A percentile compares a stretch with the other conserved stretches of the same genome.
These are phyloP conservation scores for Tanytarsus gracilentus DNA, from an alignment of 2,888 invertebrate genomes.

Conservation along the genomic window DNA sequence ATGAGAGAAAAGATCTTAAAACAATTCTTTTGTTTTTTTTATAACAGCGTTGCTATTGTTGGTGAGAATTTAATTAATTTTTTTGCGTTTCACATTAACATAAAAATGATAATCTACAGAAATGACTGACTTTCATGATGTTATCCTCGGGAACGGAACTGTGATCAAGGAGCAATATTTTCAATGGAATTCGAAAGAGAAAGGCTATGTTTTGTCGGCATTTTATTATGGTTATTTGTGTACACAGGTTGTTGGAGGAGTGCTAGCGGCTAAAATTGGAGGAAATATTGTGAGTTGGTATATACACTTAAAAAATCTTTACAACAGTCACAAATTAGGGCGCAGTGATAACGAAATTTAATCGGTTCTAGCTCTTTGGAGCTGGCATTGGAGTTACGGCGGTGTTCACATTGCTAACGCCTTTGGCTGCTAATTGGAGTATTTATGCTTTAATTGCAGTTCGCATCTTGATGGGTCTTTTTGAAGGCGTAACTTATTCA, in stretches of 20 bases:
- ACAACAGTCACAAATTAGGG: neutral
- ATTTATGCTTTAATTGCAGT: constrained; percentile 55
- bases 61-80: too few relatives aligned
- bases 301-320: neutral
- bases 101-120: constrained; percentile 92
- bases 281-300: constrained; percentile 54
- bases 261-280: constrained; percentile 73
- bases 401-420: constrained; percentile 62
- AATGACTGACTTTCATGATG: constrained; percentile 68
- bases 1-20: neutral
- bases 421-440: constrained; percentile 56
- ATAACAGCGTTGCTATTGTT: constrained; percentile 17
- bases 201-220: constrained; percentile 71
- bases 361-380: constrained; percentile 44
- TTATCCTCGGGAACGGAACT: constrained; percentile 55
- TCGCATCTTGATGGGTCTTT: constrained; percentile 62
- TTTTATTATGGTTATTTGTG: constrained; percentile 85
- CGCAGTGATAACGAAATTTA: too few relatives aligned
- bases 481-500: constrained; percentile 46
- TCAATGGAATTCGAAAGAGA: constrained; percentile 68
- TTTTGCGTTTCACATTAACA: too few relatives aligned
- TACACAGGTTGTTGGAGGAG: constrained; percentile 76
- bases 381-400: constrained; percentile 64
- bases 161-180: constrained; percentile 61
- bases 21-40: too few relatives aligned